Evolutionary conservation across 2,113 vertebrate genomes (phyloP).

Genomic region (Engystomops pustulosus): DNA sequence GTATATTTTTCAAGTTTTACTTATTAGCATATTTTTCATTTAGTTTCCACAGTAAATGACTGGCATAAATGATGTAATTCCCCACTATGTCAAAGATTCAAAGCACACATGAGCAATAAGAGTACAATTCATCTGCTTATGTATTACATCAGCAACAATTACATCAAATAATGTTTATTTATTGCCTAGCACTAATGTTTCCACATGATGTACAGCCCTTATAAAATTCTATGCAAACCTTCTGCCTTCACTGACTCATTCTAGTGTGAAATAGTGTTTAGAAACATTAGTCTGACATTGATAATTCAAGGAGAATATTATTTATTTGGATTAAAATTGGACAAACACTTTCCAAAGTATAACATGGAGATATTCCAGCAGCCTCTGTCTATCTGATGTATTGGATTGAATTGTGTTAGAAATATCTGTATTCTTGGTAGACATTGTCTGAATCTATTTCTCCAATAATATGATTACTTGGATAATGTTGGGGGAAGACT

Average conservation of each 20-base stretch:
- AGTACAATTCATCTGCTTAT: neutral
- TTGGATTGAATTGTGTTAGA: neutral
- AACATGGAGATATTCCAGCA: neutral
- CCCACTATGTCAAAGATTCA: neutral
- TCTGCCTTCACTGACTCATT: neutral
- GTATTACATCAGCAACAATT: constrained; percentile 18
- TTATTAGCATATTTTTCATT: neutral
- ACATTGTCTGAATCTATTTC: neutral
- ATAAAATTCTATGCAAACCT: neutral
- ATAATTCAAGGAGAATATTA: constrained; percentile 9
- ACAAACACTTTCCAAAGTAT: neutral
- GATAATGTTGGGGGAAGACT: constrained; percentile 52
- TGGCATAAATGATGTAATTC: neutral
- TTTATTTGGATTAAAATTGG: constrained; percentile 9
- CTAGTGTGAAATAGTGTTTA: constrained; percentile 14
- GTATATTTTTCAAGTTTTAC: neutral
- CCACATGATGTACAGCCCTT: neutral
- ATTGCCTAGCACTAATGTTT: neutral
- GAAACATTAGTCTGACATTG: constrained; percentile 5
- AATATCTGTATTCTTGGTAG: constrained; percentile 7
- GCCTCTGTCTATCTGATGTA: neutral
- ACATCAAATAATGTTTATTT: constrained; percentile 2
- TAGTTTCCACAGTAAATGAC: neutral
- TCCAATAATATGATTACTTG: constrained; percentile 29
- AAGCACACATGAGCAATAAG: neutral